Percentiles rank a stretch among this genome's conserved stretches.
phyloP scores from a whole-genome alignment of 2,888 invertebrate species.

The Tanypteryx hageni region DNA sequence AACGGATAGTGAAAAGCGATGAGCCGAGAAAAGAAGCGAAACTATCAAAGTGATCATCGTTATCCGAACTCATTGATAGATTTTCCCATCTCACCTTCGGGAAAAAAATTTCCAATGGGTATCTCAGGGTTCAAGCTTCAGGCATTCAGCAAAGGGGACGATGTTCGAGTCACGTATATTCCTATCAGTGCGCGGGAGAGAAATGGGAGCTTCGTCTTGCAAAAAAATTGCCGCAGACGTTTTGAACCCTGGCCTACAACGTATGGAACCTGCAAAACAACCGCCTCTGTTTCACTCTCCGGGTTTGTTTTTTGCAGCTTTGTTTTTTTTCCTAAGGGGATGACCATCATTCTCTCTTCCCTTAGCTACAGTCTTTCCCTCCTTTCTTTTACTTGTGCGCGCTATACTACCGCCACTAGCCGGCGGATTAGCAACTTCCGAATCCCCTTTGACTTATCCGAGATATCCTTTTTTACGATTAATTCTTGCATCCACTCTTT shows the following conservation, averaged over 20 bases:
- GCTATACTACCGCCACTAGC: slow-evolving; percentile 1
- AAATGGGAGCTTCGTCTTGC: background rate
- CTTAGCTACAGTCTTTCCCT: background rate
- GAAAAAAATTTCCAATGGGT: too few species aligned
- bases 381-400: background rate
- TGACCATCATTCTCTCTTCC: slow-evolving; percentile 13
- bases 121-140: too few species aligned
- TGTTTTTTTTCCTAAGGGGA: background rate
- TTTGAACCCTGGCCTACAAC: background rate
- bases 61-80: too few species aligned
- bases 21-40: too few species aligned
- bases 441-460: background rate
- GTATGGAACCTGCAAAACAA: background rate
- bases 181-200: background rate
- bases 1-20: too few species aligned
- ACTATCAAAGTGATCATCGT: too few species aligned
- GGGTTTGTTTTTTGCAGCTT: background rate
- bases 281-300: background rate
- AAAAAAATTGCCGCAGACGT: background rate
- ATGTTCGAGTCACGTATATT: background rate
- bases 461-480: background rate
- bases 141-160: too few species aligned
- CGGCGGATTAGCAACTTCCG: background rate
- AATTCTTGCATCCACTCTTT: background rate
- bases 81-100: too few species aligned